Evolutionary conservation across 2,888 invertebrate species (phyloP), one percentile per base, ranked within the genome.

Genomic region (Tenthredo mesomela): DNA sequence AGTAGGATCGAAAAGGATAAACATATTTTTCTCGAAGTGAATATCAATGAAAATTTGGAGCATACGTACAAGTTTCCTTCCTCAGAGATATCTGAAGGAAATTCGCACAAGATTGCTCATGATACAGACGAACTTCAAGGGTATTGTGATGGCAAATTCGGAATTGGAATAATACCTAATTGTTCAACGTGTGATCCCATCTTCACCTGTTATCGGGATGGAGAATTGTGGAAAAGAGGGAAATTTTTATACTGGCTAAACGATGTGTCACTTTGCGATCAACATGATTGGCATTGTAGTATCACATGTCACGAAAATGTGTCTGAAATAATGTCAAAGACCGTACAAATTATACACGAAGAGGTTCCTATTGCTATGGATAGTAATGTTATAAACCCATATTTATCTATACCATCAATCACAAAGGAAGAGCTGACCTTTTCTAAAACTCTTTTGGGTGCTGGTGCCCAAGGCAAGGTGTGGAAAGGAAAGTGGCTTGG

Each of bases 381-480:
- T 61, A 61, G 6, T 61, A 18, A 61, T 21, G 25, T 25, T 21
- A n/a, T 18, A 18, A n/a, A 61, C 15, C 61, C 9, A 61, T 61
- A 10, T 61, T 61, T 25, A 61, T 61, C 61, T 21, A 61, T 61
- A 61, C 61, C 61, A 18, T 25, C 61, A 25, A 25, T 21, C 4
- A 61, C 61, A 61, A 61, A 21, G 21, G 9, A 61, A 21, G 61
- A 61, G 21, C 61, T 61, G 2, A 25, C 21, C 61, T 61, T 61
- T 61, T 61, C 33, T 15, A 70, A 70, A 70, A 70, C 70, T 37
- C 33, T 70, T 15, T n/a, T 70, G 37, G 70, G 70, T 37, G 70
- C 37, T 37, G 86, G 86, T 37, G 84, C 65, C 4, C 86, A 87
- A 70, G 78, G 84, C 4, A 80, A 75, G 9, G 84, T 87, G 0